A percentile compares a stretch with the other conserved stretches of the same genome.
Conservation (phyloP, 2,888 invertebrate genomes). For the Sylvicola cinctus region DNA sequence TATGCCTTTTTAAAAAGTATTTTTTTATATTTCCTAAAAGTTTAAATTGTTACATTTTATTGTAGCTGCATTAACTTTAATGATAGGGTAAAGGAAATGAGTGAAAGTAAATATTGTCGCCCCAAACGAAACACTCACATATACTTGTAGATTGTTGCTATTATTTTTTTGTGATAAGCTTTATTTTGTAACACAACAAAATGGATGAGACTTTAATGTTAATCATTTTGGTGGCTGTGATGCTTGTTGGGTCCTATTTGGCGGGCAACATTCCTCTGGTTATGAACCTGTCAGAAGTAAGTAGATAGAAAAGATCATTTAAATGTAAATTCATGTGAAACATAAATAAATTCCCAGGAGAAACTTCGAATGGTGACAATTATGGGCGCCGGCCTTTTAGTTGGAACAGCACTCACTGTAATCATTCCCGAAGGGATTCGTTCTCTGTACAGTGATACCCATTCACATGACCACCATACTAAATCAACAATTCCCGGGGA, state of each 20-base stretch:
- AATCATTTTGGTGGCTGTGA: slow-evolving; percentile 66
- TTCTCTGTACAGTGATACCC: slow-evolving; percentile 36
- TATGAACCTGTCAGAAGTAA: slow-evolving; percentile 86
- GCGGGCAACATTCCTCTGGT: slow-evolving; percentile 90
- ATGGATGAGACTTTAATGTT: slow-evolving; percentile 77
- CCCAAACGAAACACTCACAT: too few species aligned
- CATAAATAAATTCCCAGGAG: slow-evolving; percentile 40
- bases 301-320: too few species aligned
- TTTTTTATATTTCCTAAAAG: too few species aligned
- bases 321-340: too few species aligned
- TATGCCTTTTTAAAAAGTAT: too few species aligned
- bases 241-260: slow-evolving; percentile 90
- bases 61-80: too few species aligned
- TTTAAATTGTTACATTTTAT: too few species aligned
- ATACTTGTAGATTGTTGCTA: too few species aligned
- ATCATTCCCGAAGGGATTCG: slow-evolving; percentile 98
- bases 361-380: slow-evolving; percentile 86
- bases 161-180: too few species aligned
- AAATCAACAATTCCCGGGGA: background rate
- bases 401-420: slow-evolving; percentile 92
- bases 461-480: slow-evolving; percentile 4
- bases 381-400: slow-evolving; percentile 88
- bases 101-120: too few species aligned
- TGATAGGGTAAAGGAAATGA: too few species aligned
- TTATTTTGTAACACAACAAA: too few species aligned